These are phyloP conservation scores for Umimayanthus chanpuru DNA, from an alignment of 92 coral and sea anemone genomes.

Conservation along the genomic window DNA sequence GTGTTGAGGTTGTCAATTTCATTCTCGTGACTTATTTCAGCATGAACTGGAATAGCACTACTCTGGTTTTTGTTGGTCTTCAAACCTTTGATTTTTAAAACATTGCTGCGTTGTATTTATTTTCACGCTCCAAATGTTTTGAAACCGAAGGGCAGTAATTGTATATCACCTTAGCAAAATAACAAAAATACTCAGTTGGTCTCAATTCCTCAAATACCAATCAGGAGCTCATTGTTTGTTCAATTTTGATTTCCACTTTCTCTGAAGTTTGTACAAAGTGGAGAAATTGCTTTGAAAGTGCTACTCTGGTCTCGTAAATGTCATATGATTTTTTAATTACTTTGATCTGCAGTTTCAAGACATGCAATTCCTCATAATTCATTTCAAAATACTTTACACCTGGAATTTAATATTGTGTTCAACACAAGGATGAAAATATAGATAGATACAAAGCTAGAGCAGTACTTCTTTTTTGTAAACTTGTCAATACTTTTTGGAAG, in stretches of 20 bases:
- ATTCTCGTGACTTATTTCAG: conserved; percentile 2
- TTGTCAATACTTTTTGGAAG: not conserved
- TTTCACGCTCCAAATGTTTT: conserved; percentile 33
- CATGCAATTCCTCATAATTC: not conserved
- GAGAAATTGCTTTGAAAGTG: not conserved
- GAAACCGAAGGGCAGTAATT: conserved; percentile 20
- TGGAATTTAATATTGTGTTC: not conserved
- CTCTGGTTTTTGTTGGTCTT: not conserved
- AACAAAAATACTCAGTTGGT: conserved; percentile 41
- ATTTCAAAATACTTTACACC: not conserved
- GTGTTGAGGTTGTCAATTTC: not conserved
- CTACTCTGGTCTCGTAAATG: not conserved
- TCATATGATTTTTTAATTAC: not conserved
- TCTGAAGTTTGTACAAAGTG: conserved; percentile 7
- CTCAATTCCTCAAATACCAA: conserved; percentile 46
- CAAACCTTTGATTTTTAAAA: not conserved
- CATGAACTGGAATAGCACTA: not conserved
- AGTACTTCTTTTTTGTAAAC: not conserved
- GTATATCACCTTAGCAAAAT: conserved; percentile 49
- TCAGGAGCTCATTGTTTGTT: conserved; percentile 41
- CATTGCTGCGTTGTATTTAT: not conserved
- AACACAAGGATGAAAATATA: not conserved
- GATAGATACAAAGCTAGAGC: not conserved
- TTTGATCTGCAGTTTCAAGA: not conserved
- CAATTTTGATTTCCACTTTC: conserved; percentile 13